phyloP scores from a whole-genome alignment of 2,797 vertebrate species.

The Lacerta agilis region DNA sequence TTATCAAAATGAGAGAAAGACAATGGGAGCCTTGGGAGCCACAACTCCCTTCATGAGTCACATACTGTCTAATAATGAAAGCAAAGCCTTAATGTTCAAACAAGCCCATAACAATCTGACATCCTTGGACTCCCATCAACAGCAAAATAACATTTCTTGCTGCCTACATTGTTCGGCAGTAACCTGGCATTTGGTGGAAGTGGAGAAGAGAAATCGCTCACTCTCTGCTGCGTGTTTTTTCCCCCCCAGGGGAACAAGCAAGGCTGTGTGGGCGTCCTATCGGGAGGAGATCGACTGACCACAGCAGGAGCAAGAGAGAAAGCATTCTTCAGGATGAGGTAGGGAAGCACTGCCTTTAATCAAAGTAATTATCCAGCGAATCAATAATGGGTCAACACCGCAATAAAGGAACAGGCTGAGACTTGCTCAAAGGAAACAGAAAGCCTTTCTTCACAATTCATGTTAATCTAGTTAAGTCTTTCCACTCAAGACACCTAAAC shows the following conservation, averaged over 20 bases:
- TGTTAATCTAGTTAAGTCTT: slow-evolving; percentile 2
- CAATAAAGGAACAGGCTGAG: background rate
- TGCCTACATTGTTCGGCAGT: slow-evolving; percentile 20
- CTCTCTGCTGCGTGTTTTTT: background rate
- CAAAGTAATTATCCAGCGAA: slow-evolving; percentile 54
- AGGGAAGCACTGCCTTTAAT: slow-evolving; percentile 36
- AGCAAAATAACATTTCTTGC: slow-evolving; percentile 14
- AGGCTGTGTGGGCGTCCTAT: slow-evolving; percentile 16
- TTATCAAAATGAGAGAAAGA: slow-evolving; percentile 1
- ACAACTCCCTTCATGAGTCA: slow-evolving; percentile 16
- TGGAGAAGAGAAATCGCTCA: fast-evolving
- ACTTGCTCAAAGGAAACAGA: slow-evolving; percentile 16
- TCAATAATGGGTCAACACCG: slow-evolving; percentile 45
- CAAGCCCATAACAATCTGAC: slow-evolving; percentile 14
- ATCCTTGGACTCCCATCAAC: slow-evolving; percentile 11
- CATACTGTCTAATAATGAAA: slow-evolving; percentile 18
- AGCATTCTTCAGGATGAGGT: slow-evolving; percentile 15
- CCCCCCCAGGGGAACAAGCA: slow-evolving; percentile 21
- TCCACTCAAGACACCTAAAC: background rate
- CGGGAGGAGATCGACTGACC: slow-evolving; percentile 45
- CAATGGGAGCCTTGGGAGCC: background rate
- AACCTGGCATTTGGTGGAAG: background rate
- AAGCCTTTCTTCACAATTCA: background rate
- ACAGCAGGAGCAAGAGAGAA: slow-evolving; percentile 50
- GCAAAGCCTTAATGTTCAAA: slow-evolving; percentile 17